Base-by-base conservation (phyloP, 2,888 invertebrate genomes). In the Phortica okadai region DNA sequence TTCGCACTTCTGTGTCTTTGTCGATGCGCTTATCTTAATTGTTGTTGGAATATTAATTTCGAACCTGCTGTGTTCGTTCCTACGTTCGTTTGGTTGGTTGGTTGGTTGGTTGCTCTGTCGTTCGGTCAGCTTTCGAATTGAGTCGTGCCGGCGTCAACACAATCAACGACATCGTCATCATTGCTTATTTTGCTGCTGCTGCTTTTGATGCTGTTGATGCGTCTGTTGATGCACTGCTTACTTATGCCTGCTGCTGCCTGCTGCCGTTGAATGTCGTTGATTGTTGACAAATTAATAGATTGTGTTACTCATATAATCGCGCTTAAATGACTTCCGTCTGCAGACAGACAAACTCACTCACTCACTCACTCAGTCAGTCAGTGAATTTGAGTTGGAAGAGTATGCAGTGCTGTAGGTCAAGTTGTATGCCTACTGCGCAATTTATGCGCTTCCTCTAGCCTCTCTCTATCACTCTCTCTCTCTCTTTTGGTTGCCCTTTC, bases 241-340 rank as follows among this genome's bases (percentile, higher is more conserved):
- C 25, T 50, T 70, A n/a, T 14, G 56, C 25, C 62, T n/a, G 42
- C 45, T n/a, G 42, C 45, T 11, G 73, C 14, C 74, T 54, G 64
- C 21, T 10, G 11, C n/a, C 75, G 74, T 54, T 62, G 73, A 59
- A 44, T 64, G 5, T 81, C 84, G 76, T 87, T 85, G 86, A 86
- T 85, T 88, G 88, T 89, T 89, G 89, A 89, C 89, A 89, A 89
- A 89, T 89, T 89, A 89, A 89, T 89, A 89, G 89, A 89, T 89
- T 89, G 89, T 83, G 84, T 84, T 85, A 88, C 88, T 88, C 89
- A 88, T 86, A 88, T 87, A 87, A 87, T 86, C 86, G 88, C 87
- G 86, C 82, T 89, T 84, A 88, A 86, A 88, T 88, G 85, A 58
- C 69, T 25, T 70, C 59, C 56, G 58, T 75, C 21, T 56, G 69